A percentile compares a stretch with the other conserved stretches of the same genome.
phyloP scores from a whole-genome alignment of 2,113 vertebrate species.

The Scophthalmus maximus region DNA sequence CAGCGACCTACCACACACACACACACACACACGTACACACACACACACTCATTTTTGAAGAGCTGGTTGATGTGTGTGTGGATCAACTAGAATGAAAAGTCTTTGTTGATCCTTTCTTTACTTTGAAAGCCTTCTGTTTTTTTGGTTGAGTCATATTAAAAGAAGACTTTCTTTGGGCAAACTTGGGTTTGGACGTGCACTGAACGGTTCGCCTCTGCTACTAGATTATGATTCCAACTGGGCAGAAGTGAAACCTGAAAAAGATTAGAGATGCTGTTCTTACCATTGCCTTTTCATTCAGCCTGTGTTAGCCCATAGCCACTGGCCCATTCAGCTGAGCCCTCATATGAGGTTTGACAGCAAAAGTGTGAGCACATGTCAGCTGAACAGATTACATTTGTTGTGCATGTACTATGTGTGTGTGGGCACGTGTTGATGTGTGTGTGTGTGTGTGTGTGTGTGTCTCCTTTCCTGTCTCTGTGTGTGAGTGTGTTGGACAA shows the following conservation, averaged over 20 bases:
- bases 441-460: slow-evolving; percentile 51
- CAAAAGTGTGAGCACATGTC: slow-evolving; percentile 72
- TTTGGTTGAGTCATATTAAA: too few species aligned
- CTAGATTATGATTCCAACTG: slow-evolving; percentile 58
- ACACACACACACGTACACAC: slow-evolving; percentile 1
- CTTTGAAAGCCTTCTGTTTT: too few species aligned
- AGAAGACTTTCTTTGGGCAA: neutral
- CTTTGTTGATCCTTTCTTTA: slow-evolving; percentile 35
- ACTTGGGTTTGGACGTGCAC: slow-evolving; percentile 19
- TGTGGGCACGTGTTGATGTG: slow-evolving; percentile 48
- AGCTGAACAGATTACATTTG: slow-evolving; percentile 77
- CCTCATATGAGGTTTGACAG: slow-evolving; percentile 74
- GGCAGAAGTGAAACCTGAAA: slow-evolving; percentile 59
- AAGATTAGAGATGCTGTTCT: slow-evolving; percentile 70
- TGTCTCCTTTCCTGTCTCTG: slow-evolving; percentile 20
- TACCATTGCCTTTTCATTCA: slow-evolving; percentile 56
- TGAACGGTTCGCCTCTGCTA: slow-evolving; percentile 31
- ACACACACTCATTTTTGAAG: neutral
- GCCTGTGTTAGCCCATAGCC: slow-evolving; percentile 55
- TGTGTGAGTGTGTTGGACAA: slow-evolving; percentile 69
- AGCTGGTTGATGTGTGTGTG: slow-evolving; percentile 12
- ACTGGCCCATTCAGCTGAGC: slow-evolving; percentile 65
- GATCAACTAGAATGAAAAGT: neutral
- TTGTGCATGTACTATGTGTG: slow-evolving; percentile 60
- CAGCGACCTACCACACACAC: slow-evolving; percentile 35